A percentile compares a stretch with the other conserved stretches of the same genome.
phyloP scores from a whole-genome alignment of 1,140 invertebrate species.

The Macrobrachium nipponense region DNA sequence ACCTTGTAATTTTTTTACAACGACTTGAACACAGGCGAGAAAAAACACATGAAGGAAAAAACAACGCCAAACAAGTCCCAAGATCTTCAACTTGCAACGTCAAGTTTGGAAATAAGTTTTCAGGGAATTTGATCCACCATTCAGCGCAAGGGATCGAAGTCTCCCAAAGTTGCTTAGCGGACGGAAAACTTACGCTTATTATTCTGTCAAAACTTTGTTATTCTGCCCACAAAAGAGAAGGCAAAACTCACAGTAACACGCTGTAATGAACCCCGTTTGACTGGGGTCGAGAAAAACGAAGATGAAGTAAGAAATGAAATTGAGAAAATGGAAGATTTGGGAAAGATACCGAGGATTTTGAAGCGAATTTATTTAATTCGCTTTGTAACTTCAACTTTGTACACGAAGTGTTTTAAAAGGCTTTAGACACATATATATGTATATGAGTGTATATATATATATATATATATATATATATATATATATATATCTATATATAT shows the following conservation, averaged over 20 bases:
- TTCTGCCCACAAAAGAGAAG: neutral
- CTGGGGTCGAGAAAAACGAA: neutral
- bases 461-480: neutral
- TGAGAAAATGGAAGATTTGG: neutral
- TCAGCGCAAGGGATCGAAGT: no score
- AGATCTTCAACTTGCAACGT: neutral
- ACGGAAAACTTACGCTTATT: neutral
- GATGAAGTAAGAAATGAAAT: neutral
- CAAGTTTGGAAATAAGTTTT: no score
- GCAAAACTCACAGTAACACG: slow-evolving; percentile 1
- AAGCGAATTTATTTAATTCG: no score
- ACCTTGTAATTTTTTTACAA: no score
- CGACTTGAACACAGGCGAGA: no score
- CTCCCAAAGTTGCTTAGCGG: no score
- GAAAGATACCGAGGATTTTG: no score
- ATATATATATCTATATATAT: neutral
- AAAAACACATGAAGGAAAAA: no score
- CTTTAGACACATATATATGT: no score
- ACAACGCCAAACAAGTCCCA: neutral
- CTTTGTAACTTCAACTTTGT: no score
- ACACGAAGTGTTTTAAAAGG: no score
- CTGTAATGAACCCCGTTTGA: neutral
- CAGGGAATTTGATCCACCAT: no score
- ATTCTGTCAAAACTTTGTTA: neutral
- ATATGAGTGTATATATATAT: neutral